A percentile compares a stretch with the other conserved stretches of the same genome.
Conservation (phyloP, 2,113 vertebrate species). For the Lonchura striata region DNA sequence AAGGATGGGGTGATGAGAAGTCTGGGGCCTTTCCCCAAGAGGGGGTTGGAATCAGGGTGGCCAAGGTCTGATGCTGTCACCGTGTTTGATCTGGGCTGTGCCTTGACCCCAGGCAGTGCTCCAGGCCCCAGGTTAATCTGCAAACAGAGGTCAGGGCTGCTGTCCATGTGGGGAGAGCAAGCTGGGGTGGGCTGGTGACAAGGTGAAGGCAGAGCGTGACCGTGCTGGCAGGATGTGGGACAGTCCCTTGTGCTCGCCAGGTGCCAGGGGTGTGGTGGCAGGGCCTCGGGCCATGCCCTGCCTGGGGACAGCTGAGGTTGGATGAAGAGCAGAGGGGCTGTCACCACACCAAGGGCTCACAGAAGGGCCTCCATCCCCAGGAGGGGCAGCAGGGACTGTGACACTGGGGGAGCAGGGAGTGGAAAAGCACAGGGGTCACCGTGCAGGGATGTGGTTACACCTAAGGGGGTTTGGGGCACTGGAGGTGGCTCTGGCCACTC, state of each 20-base stretch:
- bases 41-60: fast-evolving
- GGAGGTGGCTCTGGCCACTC: background rate
- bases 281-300: fast-evolving
- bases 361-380: background rate
- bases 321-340: background rate
- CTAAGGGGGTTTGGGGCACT: background rate
- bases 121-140: background rate
- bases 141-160: background rate
- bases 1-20: fast-evolving
- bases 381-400: background rate
- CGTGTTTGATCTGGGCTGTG: fast-evolving
- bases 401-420: background rate
- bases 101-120: background rate
- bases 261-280: fast-evolving
- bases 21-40: background rate
- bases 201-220: fast-evolving
- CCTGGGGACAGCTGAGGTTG: background rate
- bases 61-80: background rate
- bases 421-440: background rate
- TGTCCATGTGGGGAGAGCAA: fast-evolving
- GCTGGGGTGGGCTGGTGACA: fast-evolving
- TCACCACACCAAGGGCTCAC: background rate
- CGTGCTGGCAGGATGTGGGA: fast-evolving
- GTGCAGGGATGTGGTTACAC: background rate
- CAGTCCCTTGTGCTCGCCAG: fast-evolving